Conservation (phyloP, 2,888 invertebrate genomes). For the Vannuccia rotundouncinata region DNA sequence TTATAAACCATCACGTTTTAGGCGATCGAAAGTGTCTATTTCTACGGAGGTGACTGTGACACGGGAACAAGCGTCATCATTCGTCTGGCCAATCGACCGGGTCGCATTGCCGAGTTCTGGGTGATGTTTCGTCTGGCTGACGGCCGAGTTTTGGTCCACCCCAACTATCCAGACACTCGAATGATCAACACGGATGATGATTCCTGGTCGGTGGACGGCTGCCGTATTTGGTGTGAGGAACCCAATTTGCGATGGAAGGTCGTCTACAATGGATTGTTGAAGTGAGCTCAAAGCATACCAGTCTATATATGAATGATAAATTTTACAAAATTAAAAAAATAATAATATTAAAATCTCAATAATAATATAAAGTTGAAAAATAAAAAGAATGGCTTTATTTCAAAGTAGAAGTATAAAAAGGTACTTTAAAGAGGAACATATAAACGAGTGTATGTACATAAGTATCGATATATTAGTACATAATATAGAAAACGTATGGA, state of each 20-base stretch:
- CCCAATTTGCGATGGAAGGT: conserved; percentile 64
- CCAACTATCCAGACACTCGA: conserved; percentile 62
- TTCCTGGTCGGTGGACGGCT: conserved; percentile 48
- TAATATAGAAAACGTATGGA: too few species aligned
- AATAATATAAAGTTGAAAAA: too few species aligned
- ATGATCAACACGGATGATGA: conserved; percentile 49
- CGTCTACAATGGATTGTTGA: conserved; percentile 66
- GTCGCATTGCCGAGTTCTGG: conserved; percentile 61
- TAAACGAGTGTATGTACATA: too few species aligned
- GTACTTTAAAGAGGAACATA: too few species aligned
- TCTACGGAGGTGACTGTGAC: conserved; percentile 58
- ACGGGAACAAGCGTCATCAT: conserved; percentile 61
- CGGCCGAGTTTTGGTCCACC: conserved; percentile 55
- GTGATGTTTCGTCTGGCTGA: conserved; percentile 58
- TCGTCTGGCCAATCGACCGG: conserved; percentile 60
- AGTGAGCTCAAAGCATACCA: conserved; percentile 53
- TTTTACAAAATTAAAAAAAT: too few species aligned
- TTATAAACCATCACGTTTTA: conserved; percentile 43
- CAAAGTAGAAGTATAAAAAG: too few species aligned
- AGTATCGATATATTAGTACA: too few species aligned
- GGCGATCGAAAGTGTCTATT: conserved; percentile 57
- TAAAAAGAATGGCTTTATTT: too few species aligned
- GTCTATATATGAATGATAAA: too few species aligned
- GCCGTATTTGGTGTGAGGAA: conserved; percentile 64
- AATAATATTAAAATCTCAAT: too few species aligned